phyloP scores from a whole-genome alignment of 2,888 invertebrate genomes.

The Phortica magna region DNA sequence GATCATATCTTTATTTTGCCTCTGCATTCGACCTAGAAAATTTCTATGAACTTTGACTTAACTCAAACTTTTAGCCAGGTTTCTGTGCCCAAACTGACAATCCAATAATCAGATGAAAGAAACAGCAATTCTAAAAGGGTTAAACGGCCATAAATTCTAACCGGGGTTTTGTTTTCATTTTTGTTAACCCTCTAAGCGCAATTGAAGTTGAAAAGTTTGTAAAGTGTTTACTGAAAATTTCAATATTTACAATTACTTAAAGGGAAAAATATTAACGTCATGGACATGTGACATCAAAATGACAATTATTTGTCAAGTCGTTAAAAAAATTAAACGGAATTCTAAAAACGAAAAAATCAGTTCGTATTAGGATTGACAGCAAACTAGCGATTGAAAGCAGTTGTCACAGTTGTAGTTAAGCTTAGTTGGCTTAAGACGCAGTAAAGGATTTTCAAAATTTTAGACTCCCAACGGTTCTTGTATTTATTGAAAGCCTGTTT shows the following conservation, averaged over 20 bases:
- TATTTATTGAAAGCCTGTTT: constrained; percentile 17
- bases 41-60: constrained; percentile 39
- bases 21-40: constrained; percentile 25
- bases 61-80: neutral
- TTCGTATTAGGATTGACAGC: neutral
- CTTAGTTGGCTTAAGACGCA: constrained; percentile 58
- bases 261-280: constrained; percentile 57
- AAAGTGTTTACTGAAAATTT: constrained; percentile 51
- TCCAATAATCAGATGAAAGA: neutral
- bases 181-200: neutral
- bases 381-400: neutral
- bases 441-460: constrained; percentile 16
- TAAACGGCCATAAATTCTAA: constrained; percentile 33
- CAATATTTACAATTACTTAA: constrained; percentile 71
- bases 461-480: neutral
- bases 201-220: neutral
- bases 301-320: constrained; percentile 73
- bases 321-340: constrained; percentile 67
- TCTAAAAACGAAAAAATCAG: constrained; percentile 20
- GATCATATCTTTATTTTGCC: constrained; percentile 26
- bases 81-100: constrained; percentile 8
- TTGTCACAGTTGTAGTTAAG: constrained; percentile 67
- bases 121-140: constrained; percentile 50
- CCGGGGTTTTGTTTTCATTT: neutral
- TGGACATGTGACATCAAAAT: constrained; percentile 62